A percentile compares a stretch with the other conserved stretches of the same genome.
Evolutionary conservation across 2,888 invertebrate species (phyloP).

Genomic region (Limnephilus auricula): DNA sequence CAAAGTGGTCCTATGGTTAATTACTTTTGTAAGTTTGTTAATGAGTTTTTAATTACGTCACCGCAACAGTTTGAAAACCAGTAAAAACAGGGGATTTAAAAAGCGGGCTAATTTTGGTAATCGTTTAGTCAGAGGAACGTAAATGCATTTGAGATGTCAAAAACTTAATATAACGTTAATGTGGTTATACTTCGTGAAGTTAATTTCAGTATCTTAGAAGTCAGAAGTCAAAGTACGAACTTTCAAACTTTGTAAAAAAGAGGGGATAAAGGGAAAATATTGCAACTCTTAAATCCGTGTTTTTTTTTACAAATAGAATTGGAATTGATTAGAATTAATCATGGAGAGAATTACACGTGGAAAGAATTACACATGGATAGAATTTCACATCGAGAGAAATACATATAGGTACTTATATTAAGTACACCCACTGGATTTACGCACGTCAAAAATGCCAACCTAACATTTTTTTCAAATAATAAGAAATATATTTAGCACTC

Average conservation of each 20-base stretch:
- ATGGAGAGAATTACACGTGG: too few relatives aligned
- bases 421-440: too few relatives aligned
- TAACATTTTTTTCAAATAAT: too few relatives aligned
- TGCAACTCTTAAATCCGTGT: not conserved
- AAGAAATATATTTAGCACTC: too few relatives aligned
- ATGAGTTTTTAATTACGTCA: conserved; percentile 42
- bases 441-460: too few relatives aligned
- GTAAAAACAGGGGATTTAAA: not conserved
- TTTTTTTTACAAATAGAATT: too few relatives aligned
- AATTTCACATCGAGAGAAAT: too few relatives aligned
- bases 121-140: not conserved
- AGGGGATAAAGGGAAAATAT: not conserved
- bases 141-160: not conserved
- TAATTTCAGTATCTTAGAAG: not conserved
- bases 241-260: not conserved
- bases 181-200: not conserved
- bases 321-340: too few relatives aligned
- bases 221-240: not conserved
- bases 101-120: not conserved
- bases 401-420: too few relatives aligned
- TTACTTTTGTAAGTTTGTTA: conserved; percentile 42
- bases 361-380: too few relatives aligned
- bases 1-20: conserved; percentile 12
- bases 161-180: not conserved
- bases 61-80: conserved; percentile 23